These are phyloP conservation scores for Cryptocephalus primarius DNA, from an alignment of 2,888 invertebrate species.

Conservation along the genomic window DNA sequence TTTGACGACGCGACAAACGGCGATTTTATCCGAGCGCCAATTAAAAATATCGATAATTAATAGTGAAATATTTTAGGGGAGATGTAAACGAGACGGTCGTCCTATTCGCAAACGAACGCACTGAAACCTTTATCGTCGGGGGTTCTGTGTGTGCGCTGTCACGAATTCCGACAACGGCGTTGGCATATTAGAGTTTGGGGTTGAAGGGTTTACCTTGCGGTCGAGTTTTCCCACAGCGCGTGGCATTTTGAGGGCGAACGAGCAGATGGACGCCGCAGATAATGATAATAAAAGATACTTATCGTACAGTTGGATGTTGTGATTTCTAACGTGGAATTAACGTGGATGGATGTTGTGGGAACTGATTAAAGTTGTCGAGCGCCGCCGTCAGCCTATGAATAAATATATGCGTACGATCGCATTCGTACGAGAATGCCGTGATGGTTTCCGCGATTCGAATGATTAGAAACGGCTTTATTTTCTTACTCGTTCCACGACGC, in stretches of 20 bases:
- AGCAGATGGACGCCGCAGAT: constrained; percentile 11
- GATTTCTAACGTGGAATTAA: constrained; percentile 14
- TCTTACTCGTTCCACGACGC: too few relatives aligned
- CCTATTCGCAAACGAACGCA: too few relatives aligned
- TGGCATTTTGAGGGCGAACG: constrained; percentile 15
- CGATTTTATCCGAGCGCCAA: too few relatives aligned
- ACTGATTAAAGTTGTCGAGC: constrained; percentile 8
- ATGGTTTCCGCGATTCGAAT: constrained; percentile 6
- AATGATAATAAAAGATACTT: constrained; percentile 11
- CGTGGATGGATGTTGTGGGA: constrained; percentile 13
- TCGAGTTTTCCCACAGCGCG: constrained; percentile 17
- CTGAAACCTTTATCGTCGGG: too few relatives aligned
- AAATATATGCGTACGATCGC: constrained; percentile 6
- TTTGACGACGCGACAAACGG: too few relatives aligned
- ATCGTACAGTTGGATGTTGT: constrained; percentile 14
- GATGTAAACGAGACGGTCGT: too few relatives aligned
- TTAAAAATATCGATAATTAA: too few relatives aligned
- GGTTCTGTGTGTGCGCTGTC: too few relatives aligned
- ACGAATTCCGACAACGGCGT: too few relatives aligned
- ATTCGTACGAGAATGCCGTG: constrained; percentile 11
- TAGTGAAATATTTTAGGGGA: too few relatives aligned
- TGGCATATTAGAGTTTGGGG: background rate
- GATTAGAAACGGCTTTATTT: constrained; percentile 1
- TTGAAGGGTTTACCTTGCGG: constrained; percentile 3
- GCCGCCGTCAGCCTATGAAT: constrained; percentile 6